Percentiles rank a stretch among this genome's conserved stretches.
Conservation (phyloP, 2,888 invertebrate genomes). For the Hetaerina titia region DNA sequence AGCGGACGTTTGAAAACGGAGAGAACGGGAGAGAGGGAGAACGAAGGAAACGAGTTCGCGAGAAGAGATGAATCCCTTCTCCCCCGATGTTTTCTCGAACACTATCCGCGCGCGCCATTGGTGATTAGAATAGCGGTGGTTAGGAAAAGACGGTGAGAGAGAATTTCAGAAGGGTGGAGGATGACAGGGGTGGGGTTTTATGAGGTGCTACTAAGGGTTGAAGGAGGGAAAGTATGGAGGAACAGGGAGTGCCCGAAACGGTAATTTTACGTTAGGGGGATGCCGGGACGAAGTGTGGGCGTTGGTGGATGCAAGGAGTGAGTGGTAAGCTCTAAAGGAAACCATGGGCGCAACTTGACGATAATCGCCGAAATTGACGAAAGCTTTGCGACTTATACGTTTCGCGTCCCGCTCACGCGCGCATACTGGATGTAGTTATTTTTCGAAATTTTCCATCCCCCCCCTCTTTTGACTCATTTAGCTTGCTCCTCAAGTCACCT, state of each 20-base stretch:
- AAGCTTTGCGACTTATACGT: background rate
- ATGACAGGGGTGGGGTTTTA: too few relatives aligned
- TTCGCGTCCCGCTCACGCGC: background rate
- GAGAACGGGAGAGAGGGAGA: background rate
- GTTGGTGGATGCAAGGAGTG: too few relatives aligned
- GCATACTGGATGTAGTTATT: too few relatives aligned
- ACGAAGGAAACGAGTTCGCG: background rate
- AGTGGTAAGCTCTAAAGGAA: background rate
- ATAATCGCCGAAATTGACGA: background rate
- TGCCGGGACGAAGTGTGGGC: background rate
- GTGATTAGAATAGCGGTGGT: background rate
- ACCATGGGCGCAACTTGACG: background rate
- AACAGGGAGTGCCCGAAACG: background rate
- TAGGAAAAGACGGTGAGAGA: background rate
- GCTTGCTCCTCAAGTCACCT: background rate
- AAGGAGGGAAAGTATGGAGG: background rate
- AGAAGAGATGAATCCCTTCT: background rate
- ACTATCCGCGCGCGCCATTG: background rate
- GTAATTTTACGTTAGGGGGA: background rate
- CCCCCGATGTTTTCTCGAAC: background rate
- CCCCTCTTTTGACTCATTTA: background rate
- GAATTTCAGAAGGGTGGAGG: too few relatives aligned
- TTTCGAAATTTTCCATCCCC: background rate
- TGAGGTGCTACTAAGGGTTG: background rate
- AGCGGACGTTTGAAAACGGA: background rate